Conservation (phyloP, 2,113 vertebrate genomes). For the Pluvialis apricaria region DNA sequence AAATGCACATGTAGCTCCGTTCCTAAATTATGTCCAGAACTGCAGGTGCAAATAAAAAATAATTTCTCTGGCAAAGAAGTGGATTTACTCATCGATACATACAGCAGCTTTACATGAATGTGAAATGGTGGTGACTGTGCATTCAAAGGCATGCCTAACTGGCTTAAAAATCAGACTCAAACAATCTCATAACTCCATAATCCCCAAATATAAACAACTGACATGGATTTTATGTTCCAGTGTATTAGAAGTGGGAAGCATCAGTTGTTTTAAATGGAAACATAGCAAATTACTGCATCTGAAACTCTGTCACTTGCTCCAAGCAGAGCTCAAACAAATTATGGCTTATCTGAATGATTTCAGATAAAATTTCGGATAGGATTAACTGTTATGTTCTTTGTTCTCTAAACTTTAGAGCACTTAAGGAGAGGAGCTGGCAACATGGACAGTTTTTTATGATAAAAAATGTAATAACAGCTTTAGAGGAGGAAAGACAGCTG, state of each 20-base stretch:
- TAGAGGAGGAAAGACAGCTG: conserved; percentile 64
- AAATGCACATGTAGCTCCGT: not conserved
- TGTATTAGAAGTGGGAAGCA: conserved; percentile 20
- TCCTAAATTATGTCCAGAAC: not conserved
- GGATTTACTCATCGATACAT: not conserved
- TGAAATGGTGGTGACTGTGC: not conserved
- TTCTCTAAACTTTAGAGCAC: conserved; percentile 57
- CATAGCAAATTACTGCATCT: conserved; percentile 44
- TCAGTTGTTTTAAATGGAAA: conserved; percentile 48
- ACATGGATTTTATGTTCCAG: conserved; percentile 32
- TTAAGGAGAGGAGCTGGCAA: conserved; percentile 61
- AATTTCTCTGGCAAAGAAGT: not conserved
- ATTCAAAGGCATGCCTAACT: not conserved
- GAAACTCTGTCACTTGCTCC: conserved; percentile 39
- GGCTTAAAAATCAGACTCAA: conserved; percentile 29
- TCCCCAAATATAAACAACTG: conserved; percentile 49
- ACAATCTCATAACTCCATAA: conserved; percentile 19
- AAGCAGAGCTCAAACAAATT: conserved; percentile 54
- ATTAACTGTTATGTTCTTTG: conserved; percentile 56
- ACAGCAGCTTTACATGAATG: not conserved
- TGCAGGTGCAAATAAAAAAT: not conserved
- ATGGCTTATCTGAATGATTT: conserved; percentile 62
- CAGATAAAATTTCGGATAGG: conserved; percentile 63
- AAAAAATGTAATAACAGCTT: conserved; percentile 65
- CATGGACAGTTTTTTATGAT: conserved; percentile 54